These are phyloP conservation scores for Cerastoderma edule DNA, from an alignment of 2,888 invertebrate genomes.

Conservation along the genomic window DNA sequence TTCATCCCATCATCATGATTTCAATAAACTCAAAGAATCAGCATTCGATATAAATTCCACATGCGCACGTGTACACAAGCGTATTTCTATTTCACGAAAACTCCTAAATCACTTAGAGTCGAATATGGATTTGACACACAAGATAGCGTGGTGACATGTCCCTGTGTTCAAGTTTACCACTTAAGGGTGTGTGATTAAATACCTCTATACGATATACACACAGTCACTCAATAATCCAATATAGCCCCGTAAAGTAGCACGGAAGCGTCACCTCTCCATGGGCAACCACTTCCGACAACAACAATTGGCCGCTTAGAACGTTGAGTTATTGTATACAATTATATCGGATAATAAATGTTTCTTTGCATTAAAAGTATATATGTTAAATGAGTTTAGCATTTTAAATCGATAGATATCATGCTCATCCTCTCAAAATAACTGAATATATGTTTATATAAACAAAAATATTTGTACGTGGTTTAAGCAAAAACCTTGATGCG, in stretches of 20 bases:
- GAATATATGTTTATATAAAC: background rate
- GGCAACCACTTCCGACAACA: conserved; percentile 55
- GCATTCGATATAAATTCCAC: too few relatives aligned
- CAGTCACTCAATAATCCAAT: conserved; percentile 28
- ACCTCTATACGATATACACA: conserved; percentile 5
- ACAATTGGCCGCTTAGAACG: conserved; percentile 35
- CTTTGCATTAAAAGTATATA: background rate
- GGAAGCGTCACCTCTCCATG: conserved; percentile 42
- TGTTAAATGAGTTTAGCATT: background rate
- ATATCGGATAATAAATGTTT: too few relatives aligned
- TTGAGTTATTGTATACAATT: background rate
- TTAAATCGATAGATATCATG: background rate
- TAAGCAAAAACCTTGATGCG: conserved; percentile 53
- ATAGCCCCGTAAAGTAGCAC: background rate
- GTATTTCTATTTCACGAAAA: too few relatives aligned
- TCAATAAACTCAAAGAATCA: too few relatives aligned
- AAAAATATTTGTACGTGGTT: conserved; percentile 27
- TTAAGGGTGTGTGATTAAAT: conserved; percentile 20
- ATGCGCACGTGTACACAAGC: too few relatives aligned
- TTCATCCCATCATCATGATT: too few relatives aligned
- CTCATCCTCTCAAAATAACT: background rate
- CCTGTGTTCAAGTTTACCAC: too few relatives aligned
- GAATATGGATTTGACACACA: too few relatives aligned
- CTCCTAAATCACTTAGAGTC: too few relatives aligned
- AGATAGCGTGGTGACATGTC: too few relatives aligned